Conservation (phyloP, 1,140 invertebrate species). For the Bactericera cockerelli region DNA sequence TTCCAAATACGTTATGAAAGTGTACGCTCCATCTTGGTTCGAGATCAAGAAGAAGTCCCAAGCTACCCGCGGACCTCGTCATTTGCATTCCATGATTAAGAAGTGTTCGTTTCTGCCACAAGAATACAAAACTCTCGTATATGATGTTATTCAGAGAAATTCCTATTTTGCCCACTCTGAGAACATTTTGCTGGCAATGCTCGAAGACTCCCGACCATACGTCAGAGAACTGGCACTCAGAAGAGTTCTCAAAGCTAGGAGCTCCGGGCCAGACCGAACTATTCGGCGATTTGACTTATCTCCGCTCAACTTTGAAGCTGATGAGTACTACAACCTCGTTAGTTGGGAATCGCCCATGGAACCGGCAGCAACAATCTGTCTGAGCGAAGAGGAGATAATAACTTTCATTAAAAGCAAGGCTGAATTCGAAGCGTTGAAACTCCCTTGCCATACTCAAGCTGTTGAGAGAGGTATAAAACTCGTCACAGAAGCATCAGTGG, state of each 20-base stretch:
- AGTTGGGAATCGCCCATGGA: conserved; percentile 11
- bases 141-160: conserved; percentile 22
- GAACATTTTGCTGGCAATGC: conserved; percentile 27
- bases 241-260: conserved; percentile 19
- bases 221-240: conserved; percentile 22
- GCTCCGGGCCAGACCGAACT: too few relatives aligned
- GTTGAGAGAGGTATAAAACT: conserved; percentile 25
- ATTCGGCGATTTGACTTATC: conserved; percentile 16
- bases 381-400: conserved; percentile 18
- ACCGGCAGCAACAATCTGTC: conserved; percentile 15
- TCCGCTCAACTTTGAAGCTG: conserved; percentile 18
- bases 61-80: not conserved
- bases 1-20: conserved; percentile 17
- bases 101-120: not conserved
- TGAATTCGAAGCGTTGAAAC: conserved; percentile 13
- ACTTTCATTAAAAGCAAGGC: not conserved
- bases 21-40: conserved; percentile 21
- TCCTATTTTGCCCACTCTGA: conserved; percentile 24
- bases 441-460: conserved; percentile 24
- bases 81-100: not conserved
- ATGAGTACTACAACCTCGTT: conserved; percentile 19
- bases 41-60: conserved; percentile 16
- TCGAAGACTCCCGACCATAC: conserved; percentile 21
- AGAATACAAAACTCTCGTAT: conserved; percentile 12
- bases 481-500: conserved; percentile 20